Base-by-base conservation (phyloP, 2,888 invertebrate genomes). In the Drosophila anceps region DNA sequence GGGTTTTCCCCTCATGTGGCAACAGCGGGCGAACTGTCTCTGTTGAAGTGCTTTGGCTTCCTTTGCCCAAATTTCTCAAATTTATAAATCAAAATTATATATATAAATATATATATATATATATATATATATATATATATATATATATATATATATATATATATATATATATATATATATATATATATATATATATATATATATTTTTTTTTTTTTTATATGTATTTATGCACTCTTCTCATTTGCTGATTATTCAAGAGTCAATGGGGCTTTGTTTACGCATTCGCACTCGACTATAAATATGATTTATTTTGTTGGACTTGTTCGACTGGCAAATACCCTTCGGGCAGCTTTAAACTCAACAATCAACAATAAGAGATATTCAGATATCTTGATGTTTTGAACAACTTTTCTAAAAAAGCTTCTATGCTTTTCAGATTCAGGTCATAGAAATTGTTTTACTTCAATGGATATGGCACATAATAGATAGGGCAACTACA, bases 1-100 rank as follows among this genome's bases (percentile, higher is more conserved):
- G 57, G 73, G 0, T 69, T 73, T 60, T 29, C 50, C 48, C 58
- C 57, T 35, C 54, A 33, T 37, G 20, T 1, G 29, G 6, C 31
- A 31, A 12, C 31, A 29, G 29, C n/a, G 2, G n/a, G 1, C 46
- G 27, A n/a, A n/a, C 12, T 27, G 13, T 33, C 18, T 27, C 31
- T 6, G 10, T 10, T 24, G 4, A 29, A 62, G 29, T 62, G 13
- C n/a, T 55, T 66, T 60, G 39, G 33, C 24, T 51, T 65, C 35
- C 44, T 35, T 35, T 29, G n/a, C n/a, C n/a, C n/a, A n/a, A n/a
- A n/a, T n/a, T 12, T n/a, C 13, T 18, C 46, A 41, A 15, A 8
- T 20, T 10, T 18, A 24, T 3, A 37, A 24, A 44, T 51, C 8
- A 10, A 8, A 48, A 29, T 10, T 12, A 31, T 50, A 31, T 9